Base-by-base conservation (phyloP, 2,113 vertebrate genomes). In the Lophochroa leadbeateri region DNA sequence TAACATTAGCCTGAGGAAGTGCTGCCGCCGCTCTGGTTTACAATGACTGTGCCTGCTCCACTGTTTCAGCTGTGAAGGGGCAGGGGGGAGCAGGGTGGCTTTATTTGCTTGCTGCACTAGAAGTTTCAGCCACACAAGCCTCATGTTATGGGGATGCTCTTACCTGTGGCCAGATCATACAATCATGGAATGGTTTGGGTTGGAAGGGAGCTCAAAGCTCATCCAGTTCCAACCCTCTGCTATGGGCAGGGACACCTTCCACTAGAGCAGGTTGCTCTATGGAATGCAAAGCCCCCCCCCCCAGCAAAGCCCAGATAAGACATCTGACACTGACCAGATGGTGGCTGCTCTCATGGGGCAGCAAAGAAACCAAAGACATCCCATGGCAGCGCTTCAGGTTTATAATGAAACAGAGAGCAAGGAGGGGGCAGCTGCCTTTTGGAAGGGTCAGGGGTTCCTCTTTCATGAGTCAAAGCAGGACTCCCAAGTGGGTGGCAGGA, bases 11-110 rank as follows among this genome's bases (percentile, higher is more conserved):
- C 43, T 39, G 17, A 31, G 29, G 0, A 31, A 89, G 37, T 0
- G 44, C 55, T 21, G 69, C 83, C 1, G 11, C n/a, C 0, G 2
- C 63, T 23, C 50, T 6, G 41, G 24, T 35, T 37, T 12, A 11
- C 21, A 5, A 4, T 0, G 27, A 10, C 68, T 23, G 6, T 18
- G 69, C 44, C 39, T 4, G 0, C 29, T 46, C 31, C 41, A 0
- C 46, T 7, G 28, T 9, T 25, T 15, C 55, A 37, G 55, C 37
- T 5, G 11, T 1, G 21, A 7, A 18, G 58, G 58, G 64, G n/a
- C 72, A n/a, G 55, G 23, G 37, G 31, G 41, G 33, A n/a, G 39
- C 9, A 2, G 29, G 37, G 41, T 3, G n/a, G 37, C 15, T 76
- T 43, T 3, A 18, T 23, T 24, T 10, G 10, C 46, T 67, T 7